Evolutionary conservation across 2,888 invertebrate species (phyloP).

Genomic region (Cecidostiba fungosa): DNA sequence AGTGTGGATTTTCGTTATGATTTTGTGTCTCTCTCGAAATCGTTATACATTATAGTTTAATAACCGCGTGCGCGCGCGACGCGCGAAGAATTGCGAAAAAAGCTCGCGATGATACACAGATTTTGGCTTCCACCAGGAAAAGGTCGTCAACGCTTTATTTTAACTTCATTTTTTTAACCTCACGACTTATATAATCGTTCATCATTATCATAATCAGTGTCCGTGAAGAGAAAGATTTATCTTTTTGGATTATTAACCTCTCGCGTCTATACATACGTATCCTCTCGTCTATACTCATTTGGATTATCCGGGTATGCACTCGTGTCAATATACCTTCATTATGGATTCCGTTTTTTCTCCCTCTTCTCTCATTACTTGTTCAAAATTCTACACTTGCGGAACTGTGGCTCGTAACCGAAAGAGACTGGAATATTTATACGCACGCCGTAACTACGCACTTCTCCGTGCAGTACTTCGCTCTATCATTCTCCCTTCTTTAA

Average conservation of each 20-base stretch:
- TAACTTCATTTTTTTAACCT: slow-evolving; percentile 33
- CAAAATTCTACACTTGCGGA: slow-evolving; percentile 75
- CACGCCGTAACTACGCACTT: slow-evolving; percentile 66
- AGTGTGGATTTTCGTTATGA: slow-evolving; percentile 19
- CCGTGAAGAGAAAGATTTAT: slow-evolving; percentile 59
- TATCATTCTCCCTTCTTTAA: slow-evolving; percentile 66
- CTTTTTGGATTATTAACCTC: slow-evolving; percentile 52
- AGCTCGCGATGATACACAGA: slow-evolving; percentile 64
- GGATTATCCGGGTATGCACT: slow-evolving; percentile 59
- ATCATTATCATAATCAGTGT: slow-evolving; percentile 58
- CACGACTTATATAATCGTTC: slow-evolving; percentile 37
- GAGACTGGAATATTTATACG: slow-evolving; percentile 74
- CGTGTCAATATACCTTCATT: slow-evolving; percentile 30
- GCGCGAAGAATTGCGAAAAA: slow-evolving; percentile 68
- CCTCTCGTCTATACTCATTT: slow-evolving; percentile 57
- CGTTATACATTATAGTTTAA: slow-evolving; percentile 43
- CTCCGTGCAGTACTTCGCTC: slow-evolving; percentile 69
- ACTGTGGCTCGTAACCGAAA: slow-evolving; percentile 78
- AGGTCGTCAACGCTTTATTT: slow-evolving; percentile 61
- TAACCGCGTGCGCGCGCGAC: slow-evolving; percentile 61
- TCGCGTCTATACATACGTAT: slow-evolving; percentile 62
- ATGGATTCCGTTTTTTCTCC: slow-evolving; percentile 45
- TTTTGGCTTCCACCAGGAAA: slow-evolving; percentile 55
- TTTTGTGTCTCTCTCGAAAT: slow-evolving; percentile 49
- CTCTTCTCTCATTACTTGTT: slow-evolving; percentile 61